Evolutionary conservation across 2,113 vertebrate genomes (phyloP).

Genomic region (Pseudorasbora parva): DNA sequence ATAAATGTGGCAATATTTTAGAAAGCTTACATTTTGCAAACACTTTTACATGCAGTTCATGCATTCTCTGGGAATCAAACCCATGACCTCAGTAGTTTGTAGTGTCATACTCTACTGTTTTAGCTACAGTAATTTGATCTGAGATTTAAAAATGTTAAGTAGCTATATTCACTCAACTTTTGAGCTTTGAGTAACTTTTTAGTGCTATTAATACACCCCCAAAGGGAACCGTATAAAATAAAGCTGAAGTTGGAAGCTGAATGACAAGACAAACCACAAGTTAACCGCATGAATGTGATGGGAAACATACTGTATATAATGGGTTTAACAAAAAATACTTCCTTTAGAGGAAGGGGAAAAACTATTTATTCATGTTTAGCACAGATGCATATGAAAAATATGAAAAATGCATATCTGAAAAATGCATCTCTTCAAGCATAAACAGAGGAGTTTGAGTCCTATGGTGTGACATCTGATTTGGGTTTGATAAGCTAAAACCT

Average conservation of each 20-base stretch:
- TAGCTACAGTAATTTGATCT: background rate
- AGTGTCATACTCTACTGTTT: no score
- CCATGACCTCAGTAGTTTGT: background rate
- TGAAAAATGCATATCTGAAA: background rate
- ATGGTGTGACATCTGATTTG: background rate
- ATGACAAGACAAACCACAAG: background rate
- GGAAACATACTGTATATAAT: conserved; percentile 26
- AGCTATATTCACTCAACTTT: background rate
- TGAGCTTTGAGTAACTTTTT: background rate
- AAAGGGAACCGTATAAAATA: background rate
- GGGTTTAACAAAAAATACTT: background rate
- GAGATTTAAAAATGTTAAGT: background rate
- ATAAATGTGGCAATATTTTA: background rate
- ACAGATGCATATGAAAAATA: no score
- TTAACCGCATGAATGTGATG: background rate
- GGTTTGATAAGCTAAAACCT: background rate
- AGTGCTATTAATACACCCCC: background rate
- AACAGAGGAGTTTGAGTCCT: background rate
- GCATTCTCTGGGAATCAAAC: background rate
- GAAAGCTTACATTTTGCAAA: background rate
- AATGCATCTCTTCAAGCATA: background rate
- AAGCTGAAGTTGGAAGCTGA: background rate
- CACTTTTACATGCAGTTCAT: background rate
- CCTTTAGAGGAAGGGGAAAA: background rate
- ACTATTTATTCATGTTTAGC: conserved; percentile 5